phyloP scores from a whole-genome alignment of 64 coral and sea anemone species.

The Dendrophyllia cribrosa region DNA sequence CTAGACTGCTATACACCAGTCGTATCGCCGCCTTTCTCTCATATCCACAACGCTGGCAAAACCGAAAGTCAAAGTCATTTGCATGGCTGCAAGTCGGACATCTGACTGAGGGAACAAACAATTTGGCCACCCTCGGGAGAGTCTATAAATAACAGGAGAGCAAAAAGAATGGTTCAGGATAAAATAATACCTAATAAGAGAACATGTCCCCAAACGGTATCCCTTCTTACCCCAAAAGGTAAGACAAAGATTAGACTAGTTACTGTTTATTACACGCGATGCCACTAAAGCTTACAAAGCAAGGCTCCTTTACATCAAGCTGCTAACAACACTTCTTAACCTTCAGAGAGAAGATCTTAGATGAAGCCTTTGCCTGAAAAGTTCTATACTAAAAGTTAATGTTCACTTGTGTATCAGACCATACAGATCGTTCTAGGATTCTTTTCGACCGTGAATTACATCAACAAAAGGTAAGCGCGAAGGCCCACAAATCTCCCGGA shows the following conservation, averaged over 20 bases:
- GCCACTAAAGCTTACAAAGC: too few relatives aligned
- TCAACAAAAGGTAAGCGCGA: too few relatives aligned
- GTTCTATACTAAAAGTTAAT: not conserved
- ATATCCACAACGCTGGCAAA: conserved; percentile 46
- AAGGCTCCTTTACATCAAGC: conserved; percentile 9
- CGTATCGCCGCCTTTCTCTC: conserved; percentile 12
- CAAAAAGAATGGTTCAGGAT: too few relatives aligned
- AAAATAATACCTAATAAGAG: not conserved
- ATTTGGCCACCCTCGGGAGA: conserved; percentile 15
- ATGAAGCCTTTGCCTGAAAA: too few relatives aligned
- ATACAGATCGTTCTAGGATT: not conserved
- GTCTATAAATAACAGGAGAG: conserved; percentile 9
- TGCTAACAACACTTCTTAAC: conserved; percentile 4
- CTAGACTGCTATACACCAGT: not conserved
- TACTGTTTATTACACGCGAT: too few relatives aligned
- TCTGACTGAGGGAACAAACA: conserved; percentile 8
- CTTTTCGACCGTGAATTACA: too few relatives aligned
- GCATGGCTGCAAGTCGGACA: conserved; percentile 48
- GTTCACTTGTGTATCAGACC: not conserved
- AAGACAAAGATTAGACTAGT: conserved; percentile 2
- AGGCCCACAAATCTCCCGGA: conserved; percentile 50
- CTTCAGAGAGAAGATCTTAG: too few relatives aligned
- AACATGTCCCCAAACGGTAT: not conserved
- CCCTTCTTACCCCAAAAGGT: not conserved
- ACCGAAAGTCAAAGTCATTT: conserved; percentile 54